A percentile compares a stretch with the other conserved stretches of the same genome.
Conservation (phyloP, 1,140 invertebrate species). For the Ostrea edulis region DNA sequence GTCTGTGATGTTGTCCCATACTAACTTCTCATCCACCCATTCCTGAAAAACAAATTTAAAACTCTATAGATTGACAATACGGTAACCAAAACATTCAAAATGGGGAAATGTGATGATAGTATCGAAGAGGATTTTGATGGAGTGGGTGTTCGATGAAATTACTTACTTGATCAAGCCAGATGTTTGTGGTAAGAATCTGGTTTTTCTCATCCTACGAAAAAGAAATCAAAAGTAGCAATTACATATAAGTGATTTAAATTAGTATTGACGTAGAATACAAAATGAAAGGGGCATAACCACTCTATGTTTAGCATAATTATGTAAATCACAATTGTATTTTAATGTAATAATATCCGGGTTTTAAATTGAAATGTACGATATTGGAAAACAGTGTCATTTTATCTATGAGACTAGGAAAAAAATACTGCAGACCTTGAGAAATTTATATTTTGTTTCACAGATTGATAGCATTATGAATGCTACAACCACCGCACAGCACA, state of each 20-base stretch:
- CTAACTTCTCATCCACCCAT: slow-evolving; percentile 82
- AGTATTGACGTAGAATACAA: background rate
- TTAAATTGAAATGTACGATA: too few relatives aligned
- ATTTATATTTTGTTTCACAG: too few relatives aligned
- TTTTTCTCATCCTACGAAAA: slow-evolving; percentile 83
- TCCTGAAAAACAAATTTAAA: slow-evolving; percentile 73
- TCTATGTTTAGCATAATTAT: too few relatives aligned
- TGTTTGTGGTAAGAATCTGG: slow-evolving; percentile 83
- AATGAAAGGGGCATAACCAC: background rate
- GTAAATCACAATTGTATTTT: too few relatives aligned
- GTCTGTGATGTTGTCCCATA: slow-evolving; percentile 80
- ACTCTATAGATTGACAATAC: background rate
- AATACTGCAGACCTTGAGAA: too few relatives aligned
- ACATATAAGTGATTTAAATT: background rate
- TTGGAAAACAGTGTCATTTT: too few relatives aligned
- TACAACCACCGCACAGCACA: too few relatives aligned
- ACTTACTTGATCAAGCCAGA: slow-evolving; percentile 82
- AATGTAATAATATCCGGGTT: too few relatives aligned
- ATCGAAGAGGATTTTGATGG: background rate
- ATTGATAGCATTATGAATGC: too few relatives aligned
- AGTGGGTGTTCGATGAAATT: too few relatives aligned
- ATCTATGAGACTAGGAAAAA: too few relatives aligned
- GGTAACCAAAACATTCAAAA: background rate
- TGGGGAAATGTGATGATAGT: background rate
- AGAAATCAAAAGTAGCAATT: slow-evolving; percentile 25